A percentile compares a stretch with the other conserved stretches of the same genome.
These are phyloP conservation scores for Hesperophylax magnus DNA, from an alignment of 1,140 invertebrate species.

Conservation along the genomic window DNA sequence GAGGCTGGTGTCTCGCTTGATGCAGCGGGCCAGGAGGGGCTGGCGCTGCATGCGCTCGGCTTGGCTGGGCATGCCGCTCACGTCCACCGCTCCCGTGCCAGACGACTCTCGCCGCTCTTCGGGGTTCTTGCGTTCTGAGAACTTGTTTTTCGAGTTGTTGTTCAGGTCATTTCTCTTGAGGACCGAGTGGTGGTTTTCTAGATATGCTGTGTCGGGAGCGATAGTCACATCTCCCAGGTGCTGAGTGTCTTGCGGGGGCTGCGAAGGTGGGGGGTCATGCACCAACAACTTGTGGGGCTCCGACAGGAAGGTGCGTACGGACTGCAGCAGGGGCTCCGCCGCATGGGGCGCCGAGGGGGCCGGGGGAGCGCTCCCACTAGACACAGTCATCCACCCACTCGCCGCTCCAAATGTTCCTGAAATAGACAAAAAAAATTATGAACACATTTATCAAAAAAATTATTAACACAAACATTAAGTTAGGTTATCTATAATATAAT, in stretches of 20 bases:
- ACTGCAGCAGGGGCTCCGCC: constrained; percentile 68
- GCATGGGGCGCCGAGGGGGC: constrained; percentile 63
- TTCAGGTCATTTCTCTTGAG: constrained; percentile 69
- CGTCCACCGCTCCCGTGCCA: constrained; percentile 48
- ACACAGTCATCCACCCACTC: constrained; percentile 71
- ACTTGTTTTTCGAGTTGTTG: constrained; percentile 65
- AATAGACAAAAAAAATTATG: constrained; percentile 56
- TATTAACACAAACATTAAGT: too few relatives aligned
- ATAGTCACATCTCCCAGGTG: constrained; percentile 52
- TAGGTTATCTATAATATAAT: too few relatives aligned
- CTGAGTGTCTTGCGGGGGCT: constrained; percentile 58
- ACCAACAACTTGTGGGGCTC: constrained; percentile 66
- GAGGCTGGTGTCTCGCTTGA: constrained; percentile 62
- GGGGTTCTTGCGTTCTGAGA: constrained; percentile 54
- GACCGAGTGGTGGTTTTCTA: constrained; percentile 14
- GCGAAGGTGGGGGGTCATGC: constrained; percentile 41
- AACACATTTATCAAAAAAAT: too few relatives aligned
- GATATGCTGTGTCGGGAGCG: constrained; percentile 31
- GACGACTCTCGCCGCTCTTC: constrained; percentile 45
- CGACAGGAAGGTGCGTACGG: constrained; percentile 67
- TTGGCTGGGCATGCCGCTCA: constrained; percentile 65
- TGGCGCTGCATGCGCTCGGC: constrained; percentile 69
- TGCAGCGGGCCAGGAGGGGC: constrained; percentile 66
- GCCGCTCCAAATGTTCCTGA: constrained; percentile 66
- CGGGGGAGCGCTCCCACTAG: constrained; percentile 63